Conservation (phyloP, 1,140 invertebrate species). For the Drosophila lacertosa region DNA sequence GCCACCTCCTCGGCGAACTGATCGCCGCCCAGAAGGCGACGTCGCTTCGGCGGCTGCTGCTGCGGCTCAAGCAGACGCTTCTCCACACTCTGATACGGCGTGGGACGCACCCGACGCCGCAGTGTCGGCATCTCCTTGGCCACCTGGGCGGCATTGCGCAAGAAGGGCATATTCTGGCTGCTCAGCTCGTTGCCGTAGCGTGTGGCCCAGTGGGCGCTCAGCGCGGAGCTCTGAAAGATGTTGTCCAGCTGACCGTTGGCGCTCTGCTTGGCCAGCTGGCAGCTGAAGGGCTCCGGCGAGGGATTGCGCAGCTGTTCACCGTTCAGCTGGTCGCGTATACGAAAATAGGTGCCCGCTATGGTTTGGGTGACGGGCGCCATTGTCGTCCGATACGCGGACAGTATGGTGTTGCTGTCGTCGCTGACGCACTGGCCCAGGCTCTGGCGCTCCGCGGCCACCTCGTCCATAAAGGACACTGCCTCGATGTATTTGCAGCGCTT, state of each 20-base stretch:
- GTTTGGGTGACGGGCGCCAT: constrained; percentile 72
- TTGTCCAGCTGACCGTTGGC: constrained; percentile 53
- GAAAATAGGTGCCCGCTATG: constrained; percentile 69
- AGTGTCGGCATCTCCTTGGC: neutral
- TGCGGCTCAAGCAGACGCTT: constrained; percentile 46
- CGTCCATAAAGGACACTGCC: constrained; percentile 73
- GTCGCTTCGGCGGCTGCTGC: constrained; percentile 46
- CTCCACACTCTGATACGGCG: constrained; percentile 37
- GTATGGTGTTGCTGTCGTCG: constrained; percentile 36
- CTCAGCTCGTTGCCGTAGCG: constrained; percentile 12
- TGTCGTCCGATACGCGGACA: constrained; percentile 66
- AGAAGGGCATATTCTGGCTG: constrained; percentile 65
- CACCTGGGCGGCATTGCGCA: constrained; percentile 51
- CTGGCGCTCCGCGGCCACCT: constrained; percentile 40
- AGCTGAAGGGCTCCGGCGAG: constrained; percentile 64
- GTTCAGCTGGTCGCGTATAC: constrained; percentile 50
- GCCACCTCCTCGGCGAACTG: constrained; percentile 34
- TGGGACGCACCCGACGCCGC: constrained; percentile 37
- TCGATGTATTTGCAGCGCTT: constrained; percentile 79
- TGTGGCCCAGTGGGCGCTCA: constrained; percentile 66
- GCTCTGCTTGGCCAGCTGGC: constrained; percentile 66
- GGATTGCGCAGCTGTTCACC: constrained; percentile 27
- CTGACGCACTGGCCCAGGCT: constrained; percentile 8
- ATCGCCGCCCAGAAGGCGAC: constrained; percentile 37
- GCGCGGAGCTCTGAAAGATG: constrained; percentile 69